phyloP scores from a whole-genome alignment of 2,888 invertebrate species.

The Strigamia crassipes region DNA sequence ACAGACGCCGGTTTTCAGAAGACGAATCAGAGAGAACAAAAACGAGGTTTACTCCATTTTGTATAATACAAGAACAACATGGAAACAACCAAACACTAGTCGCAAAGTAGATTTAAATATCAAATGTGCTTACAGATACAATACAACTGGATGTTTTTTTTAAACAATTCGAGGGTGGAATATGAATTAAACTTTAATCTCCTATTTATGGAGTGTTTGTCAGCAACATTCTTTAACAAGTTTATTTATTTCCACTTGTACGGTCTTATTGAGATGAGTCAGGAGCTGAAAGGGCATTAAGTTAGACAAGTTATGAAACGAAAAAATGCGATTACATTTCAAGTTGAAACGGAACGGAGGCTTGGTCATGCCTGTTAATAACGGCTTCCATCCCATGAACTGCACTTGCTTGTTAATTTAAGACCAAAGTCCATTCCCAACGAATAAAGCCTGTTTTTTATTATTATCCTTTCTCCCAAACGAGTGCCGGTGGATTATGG shows the following conservation, averaged over 20 bases:
- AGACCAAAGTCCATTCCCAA: not conserved
- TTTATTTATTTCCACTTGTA: not conserved
- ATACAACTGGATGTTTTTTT: no score
- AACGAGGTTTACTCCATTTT: no score
- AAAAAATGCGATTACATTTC: not conserved
- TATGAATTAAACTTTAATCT: not conserved
- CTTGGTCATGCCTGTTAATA: not conserved
- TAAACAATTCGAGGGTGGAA: not conserved
- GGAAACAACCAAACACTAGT: no score
- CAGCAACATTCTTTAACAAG: not conserved
- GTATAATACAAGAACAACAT: no score
- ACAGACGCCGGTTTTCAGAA: no score
- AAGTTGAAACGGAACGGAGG: not conserved
- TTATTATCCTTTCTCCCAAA: not conserved
- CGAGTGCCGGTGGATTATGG: not conserved
- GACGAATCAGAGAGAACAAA: no score
- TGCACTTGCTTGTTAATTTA: not conserved
- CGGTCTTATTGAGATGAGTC: not conserved
- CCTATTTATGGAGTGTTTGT: not conserved
- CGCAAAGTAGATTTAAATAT: no score
- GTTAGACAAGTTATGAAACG: not conserved
- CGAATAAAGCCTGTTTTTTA: not conserved
- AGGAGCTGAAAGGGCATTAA: not conserved
- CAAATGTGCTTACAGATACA: no score
- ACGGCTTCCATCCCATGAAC: not conserved